Evolutionary conservation across 2,113 vertebrate species (phyloP), one percentile per base, ranked within the genome.

Genomic region (Rhombomys opimus): DNA sequence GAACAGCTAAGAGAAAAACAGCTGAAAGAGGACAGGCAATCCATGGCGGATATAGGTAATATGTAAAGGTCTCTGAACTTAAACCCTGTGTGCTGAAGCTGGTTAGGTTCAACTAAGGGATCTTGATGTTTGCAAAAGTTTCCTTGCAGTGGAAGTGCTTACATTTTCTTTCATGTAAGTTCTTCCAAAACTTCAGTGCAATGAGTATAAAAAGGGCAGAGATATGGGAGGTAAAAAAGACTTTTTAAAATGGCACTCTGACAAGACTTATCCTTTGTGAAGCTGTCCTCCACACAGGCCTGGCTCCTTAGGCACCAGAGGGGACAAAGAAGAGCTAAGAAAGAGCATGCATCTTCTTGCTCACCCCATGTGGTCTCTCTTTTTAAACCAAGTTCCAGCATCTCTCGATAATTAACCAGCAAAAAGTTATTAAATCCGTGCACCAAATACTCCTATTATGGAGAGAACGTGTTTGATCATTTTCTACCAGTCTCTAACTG

Each of bases 81-180:
- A 73, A 20, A 73, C n/a, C 20, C 18, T 75, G 72, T 9, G 93
- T 90, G 90, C 38, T 88, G 17, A 95, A 63, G 10, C 52, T 70
- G 15, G 54, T 78, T 65, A 50, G 10, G 8, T 38, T 93, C 7
- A 91, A 72, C 32, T 52, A 84, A 88, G 7, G 8, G 2, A 76
- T 77, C 27, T 84, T 50, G 12, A 57, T 78, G n/a, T 77, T 93
- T 94, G 32, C 61, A 80, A 54, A 87, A 52, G 59, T 93, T 91
- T 80, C 7, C 4, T 80, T 59, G 7, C 38, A 85, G 38, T 59
- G 32, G 14, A 89, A 89, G 35, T 77, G 41, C 7, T 87, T 67
- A 67, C 18, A 32, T 68, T 63, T 84, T 75, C 30, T 91, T 91
- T 89, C 57, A 57, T 72, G 13, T 72, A 78, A 52, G 38, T 87